These are phyloP conservation scores for Aphodius sticticus DNA, from an alignment of 2,888 invertebrate genomes.

Conservation along the genomic window DNA sequence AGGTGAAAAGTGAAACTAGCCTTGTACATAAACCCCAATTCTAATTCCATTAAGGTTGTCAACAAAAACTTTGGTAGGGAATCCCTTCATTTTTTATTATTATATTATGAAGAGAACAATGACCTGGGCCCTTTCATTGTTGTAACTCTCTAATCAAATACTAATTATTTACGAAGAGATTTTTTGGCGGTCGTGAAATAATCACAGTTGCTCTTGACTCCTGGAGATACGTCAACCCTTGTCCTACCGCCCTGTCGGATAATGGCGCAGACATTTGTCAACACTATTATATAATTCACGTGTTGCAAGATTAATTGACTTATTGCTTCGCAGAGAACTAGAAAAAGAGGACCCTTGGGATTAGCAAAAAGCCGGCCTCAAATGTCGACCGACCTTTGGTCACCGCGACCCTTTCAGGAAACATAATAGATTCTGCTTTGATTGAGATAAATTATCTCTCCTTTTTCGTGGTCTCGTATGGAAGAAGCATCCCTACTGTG, in stretches of 20 bases:
- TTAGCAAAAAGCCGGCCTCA: neutral
- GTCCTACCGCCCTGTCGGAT: neutral
- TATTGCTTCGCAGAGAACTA: neutral
- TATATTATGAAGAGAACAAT: neutral
- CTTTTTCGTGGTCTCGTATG: neutral
- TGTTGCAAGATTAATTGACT: slow-evolving; percentile 24
- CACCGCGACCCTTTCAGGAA: neutral
- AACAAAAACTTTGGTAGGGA: neutral
- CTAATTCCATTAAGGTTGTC: neutral
- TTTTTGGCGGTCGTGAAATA: neutral
- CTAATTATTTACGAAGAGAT: neutral
- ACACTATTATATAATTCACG: slow-evolving; percentile 21
- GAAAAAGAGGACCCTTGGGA: neutral
- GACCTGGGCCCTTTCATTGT: neutral
- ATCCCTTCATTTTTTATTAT: too few relatives aligned
- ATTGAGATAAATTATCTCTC: neutral
- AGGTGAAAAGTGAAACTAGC: too few relatives aligned
- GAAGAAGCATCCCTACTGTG: neutral
- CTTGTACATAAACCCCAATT: neutral
- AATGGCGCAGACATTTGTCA: slow-evolving; percentile 10
- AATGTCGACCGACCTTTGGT: neutral
- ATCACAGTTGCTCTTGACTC: neutral
- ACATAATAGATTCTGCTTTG: neutral
- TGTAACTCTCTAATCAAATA: neutral
- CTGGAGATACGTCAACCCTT: neutral